A percentile compares a stretch with the other conserved stretches of the same genome.
Conservation (phyloP, 2,113 vertebrate species). For the Ardeotis arabs region DNA sequence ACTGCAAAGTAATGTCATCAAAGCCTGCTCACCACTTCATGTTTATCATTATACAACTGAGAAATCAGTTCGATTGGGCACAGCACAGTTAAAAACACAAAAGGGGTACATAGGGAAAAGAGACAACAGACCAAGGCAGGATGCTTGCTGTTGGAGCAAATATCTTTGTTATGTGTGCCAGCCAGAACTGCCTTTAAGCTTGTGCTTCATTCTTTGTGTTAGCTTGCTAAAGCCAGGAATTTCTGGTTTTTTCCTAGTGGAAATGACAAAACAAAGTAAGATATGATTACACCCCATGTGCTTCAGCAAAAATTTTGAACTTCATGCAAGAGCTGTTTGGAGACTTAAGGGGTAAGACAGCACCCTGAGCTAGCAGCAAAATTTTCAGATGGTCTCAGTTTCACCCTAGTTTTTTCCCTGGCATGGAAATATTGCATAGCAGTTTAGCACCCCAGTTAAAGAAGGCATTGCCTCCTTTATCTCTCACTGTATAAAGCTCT, state of each 20-base stretch:
- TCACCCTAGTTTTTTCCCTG: accelerated
- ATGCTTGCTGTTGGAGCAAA: background rate
- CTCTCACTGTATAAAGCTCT: background rate
- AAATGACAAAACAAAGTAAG: background rate
- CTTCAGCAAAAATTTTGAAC: background rate
- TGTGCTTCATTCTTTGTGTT: background rate
- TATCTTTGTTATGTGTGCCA: background rate
- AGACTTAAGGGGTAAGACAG: background rate
- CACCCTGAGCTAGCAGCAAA: background rate
- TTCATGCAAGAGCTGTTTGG: background rate
- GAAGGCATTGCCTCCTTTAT: background rate
- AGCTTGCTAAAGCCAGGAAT: background rate
- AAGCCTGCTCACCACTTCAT: background rate
- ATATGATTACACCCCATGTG: background rate
- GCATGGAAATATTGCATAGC: background rate
- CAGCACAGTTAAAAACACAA: background rate
- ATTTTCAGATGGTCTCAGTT: background rate
- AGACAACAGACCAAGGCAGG: background rate
- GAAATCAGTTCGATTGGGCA: background rate
- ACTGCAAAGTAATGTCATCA: background rate
- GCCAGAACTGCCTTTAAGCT: background rate
- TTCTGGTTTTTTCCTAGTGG: background rate
- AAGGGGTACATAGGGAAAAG: background rate
- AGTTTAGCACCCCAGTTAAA: background rate
- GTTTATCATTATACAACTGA: background rate